Evolutionary conservation across 1,140 invertebrate species (phyloP).

Genomic region (Heliconius hewitsoni): DNA sequence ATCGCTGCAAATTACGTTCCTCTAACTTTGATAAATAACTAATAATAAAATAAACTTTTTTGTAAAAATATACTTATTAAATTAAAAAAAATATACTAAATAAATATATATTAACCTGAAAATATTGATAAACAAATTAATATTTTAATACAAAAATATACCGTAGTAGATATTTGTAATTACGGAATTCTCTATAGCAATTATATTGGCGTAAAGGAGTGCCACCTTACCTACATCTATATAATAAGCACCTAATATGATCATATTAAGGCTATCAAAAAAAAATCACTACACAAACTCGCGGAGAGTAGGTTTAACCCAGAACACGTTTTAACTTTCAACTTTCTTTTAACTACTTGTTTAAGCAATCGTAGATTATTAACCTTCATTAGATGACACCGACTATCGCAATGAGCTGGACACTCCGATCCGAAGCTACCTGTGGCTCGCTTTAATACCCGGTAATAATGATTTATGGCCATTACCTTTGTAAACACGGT

Average conservation of each 20-base stretch:
- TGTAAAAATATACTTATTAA: not conserved
- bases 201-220: no score
- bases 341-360: no score
- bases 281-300: not conserved
- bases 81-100: no score
- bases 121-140: no score
- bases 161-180: no score
- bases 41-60: not conserved
- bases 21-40: not conserved
- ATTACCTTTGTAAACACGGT: conserved; percentile 74
- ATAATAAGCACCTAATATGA: not conserved
- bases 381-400: conserved; percentile 62
- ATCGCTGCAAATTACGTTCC: not conserved
- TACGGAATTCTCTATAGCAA: no score
- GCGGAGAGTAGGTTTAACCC: not conserved
- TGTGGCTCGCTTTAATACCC: conserved; percentile 68
- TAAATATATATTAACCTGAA: no score
- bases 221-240: no score
- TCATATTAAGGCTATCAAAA: not conserved
- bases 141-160: no score
- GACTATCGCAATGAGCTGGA: conserved; percentile 63
- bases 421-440: conserved; percentile 60
- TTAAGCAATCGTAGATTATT: conserved; percentile 52
- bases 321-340: not conserved
- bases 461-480: conserved; percentile 76